Percentiles rank a stretch among this genome's conserved stretches.
Evolutionary conservation across 2,113 vertebrate genomes (phyloP).

Genomic region (Rhabdornis inornatus): DNA sequence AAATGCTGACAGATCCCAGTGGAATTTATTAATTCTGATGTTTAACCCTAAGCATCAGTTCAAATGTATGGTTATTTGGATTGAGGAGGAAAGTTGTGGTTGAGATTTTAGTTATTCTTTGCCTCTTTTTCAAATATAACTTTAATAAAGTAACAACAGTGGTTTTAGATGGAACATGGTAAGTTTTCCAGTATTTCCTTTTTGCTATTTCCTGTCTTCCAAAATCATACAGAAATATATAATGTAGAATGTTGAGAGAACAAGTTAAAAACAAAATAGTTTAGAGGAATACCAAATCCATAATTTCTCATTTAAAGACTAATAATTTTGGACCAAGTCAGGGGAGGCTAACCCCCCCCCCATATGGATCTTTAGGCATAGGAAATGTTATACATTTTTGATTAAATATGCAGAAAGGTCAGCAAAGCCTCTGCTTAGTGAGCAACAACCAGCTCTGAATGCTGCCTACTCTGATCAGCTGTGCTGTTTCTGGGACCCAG

Average conservation of each 20-base stretch:
- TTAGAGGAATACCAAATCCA: not conserved
- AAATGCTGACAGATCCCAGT: constrained; percentile 45
- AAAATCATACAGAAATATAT: not conserved
- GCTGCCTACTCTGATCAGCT: not conserved
- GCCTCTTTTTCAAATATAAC: not conserved
- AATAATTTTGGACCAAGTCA: not conserved
- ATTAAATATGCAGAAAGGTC: not conserved
- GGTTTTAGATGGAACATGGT: not conserved
- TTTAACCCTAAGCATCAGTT: constrained; percentile 54
- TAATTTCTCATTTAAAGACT: not conserved
- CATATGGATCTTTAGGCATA: not conserved
- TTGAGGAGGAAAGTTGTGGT: not conserved
- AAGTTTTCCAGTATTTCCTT: not conserved
- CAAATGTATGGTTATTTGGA: not conserved
- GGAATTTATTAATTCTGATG: constrained; percentile 57
- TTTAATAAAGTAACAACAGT: not conserved
- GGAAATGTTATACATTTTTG: not conserved
- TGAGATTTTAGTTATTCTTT: not conserved
- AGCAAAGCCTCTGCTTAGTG: not conserved
- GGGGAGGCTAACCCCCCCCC: not conserved
- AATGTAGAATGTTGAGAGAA: not conserved
- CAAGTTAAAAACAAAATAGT: not conserved
- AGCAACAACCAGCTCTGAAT: not conserved
- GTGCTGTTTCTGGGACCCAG: not conserved
- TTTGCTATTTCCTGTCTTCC: not conserved